Evolutionary conservation across 1,140 invertebrate species (phyloP).

Genomic region (Thaumetopoea pityocampa): DNA sequence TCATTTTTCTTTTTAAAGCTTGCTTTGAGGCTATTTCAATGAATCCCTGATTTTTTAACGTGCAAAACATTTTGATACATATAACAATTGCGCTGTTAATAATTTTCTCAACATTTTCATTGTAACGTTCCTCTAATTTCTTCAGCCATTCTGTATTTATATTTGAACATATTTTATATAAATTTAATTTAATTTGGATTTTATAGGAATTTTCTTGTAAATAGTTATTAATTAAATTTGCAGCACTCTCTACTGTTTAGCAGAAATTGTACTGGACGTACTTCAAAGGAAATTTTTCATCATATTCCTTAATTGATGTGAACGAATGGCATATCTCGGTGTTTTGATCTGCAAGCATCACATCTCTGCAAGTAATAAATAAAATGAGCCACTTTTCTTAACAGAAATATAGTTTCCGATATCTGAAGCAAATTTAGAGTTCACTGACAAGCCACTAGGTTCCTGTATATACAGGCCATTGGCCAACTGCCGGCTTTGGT

Average conservation of each 20-base stretch:
- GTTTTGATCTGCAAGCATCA: constrained; percentile 14
- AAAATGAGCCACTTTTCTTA: too few species aligned
- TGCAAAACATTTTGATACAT: background rate
- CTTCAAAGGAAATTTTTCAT: background rate
- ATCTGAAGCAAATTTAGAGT: too few species aligned
- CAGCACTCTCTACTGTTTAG: constrained; percentile 1
- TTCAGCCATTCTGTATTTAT: background rate
- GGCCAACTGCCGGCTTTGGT: too few species aligned
- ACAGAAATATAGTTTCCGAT: too few species aligned
- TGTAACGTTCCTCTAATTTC: background rate
- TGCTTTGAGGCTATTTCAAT: constrained; percentile 6
- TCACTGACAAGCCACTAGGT: too few species aligned
- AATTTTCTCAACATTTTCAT: background rate
- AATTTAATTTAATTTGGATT: background rate
- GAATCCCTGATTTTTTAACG: background rate
- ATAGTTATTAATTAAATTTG: constrained; percentile 2
- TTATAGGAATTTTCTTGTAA: background rate
- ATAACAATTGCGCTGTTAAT: background rate
- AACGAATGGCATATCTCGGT: constrained; percentile 18
- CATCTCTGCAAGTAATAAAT: constrained; percentile 6
- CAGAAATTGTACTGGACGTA: constrained; percentile 1
- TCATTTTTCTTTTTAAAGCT: constrained; percentile 9
- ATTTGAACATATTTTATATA: background rate
- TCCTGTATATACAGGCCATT: too few species aligned
- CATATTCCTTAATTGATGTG: constrained; percentile 15